These are phyloP conservation scores for Stenchaetothrips biformis DNA, from an alignment of 2,888 invertebrate genomes.

Conservation along the genomic window DNA sequence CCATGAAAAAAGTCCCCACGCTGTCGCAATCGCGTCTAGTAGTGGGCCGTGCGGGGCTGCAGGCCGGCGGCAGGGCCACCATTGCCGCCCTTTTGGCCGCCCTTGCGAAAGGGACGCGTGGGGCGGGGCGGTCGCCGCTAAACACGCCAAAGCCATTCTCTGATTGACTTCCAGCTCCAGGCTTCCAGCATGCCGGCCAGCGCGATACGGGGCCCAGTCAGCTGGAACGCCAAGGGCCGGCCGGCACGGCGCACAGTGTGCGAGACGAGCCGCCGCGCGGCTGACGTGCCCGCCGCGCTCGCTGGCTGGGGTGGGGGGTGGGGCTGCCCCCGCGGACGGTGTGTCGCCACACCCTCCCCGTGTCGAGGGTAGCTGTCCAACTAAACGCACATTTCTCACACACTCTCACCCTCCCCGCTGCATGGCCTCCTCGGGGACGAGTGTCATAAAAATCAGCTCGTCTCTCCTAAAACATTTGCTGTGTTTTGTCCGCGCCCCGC, in stretches of 20 bases:
- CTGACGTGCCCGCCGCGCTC: background rate
- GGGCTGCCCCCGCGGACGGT: background rate
- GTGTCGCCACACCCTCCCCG: background rate
- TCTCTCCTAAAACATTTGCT: slow-evolving; percentile 18
- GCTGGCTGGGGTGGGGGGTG: background rate
- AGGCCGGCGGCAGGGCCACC: background rate
- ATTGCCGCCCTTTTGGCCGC: no score
- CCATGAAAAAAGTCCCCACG: background rate
- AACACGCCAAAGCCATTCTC: slow-evolving; percentile 21
- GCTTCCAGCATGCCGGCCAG: background rate
- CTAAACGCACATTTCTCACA: background rate
- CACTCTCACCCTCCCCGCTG: background rate
- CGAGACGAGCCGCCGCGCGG: background rate
- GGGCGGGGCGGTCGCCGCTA: background rate
- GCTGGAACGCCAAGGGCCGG: background rate
- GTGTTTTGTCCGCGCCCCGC: slow-evolving; percentile 2
- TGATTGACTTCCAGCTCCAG: slow-evolving; percentile 1
- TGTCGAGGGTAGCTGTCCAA: background rate
- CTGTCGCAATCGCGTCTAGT: background rate
- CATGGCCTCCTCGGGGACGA: background rate
- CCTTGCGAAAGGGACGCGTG: background rate
- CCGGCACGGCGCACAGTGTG: background rate
- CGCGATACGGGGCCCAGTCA: background rate
- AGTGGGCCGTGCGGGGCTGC: background rate
- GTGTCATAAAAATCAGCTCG: slow-evolving; percentile 21